A percentile compares a stretch with the other conserved stretches of the same genome.
Conservation (phyloP, 2,797 vertebrate species). For the Varecia variegata region DNA sequence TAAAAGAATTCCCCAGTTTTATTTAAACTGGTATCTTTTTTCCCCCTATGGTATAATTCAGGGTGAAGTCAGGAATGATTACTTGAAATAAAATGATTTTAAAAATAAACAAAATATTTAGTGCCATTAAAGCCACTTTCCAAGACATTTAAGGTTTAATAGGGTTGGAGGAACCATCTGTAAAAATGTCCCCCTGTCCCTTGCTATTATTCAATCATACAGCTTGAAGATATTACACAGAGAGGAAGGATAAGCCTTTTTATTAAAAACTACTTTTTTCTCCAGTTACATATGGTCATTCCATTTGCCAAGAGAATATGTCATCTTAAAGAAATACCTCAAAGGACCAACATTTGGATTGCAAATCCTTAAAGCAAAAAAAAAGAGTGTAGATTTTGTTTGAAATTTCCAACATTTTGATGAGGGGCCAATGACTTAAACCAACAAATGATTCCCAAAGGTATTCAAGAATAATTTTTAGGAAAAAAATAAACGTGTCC, state of each 20-base stretch:
- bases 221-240: conserved; percentile 45
- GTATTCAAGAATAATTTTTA: background rate
- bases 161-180: conserved; percentile 22
- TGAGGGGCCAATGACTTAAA: background rate
- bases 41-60: background rate
- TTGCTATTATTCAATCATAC: conserved; percentile 13
- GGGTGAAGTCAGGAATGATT: background rate
- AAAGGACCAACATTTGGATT: background rate
- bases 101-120: background rate
- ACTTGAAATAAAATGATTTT: background rate
- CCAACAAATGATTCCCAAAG: background rate
- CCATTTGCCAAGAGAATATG: conserved; percentile 46
- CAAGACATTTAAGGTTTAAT: conserved; percentile 3
- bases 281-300: background rate
- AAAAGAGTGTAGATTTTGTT: background rate
- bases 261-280: conserved; percentile 44
- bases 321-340: conserved; percentile 22
- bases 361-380: conserved; percentile 54
- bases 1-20: background rate
- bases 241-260: conserved; percentile 34
- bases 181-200: background rate
- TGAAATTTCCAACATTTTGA: background rate
- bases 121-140: conserved; percentile 45
- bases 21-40: background rate
- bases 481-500: background rate